A percentile compares a stretch with the other conserved stretches of the same genome.
These are phyloP conservation scores for Apistogramma diplotaenia DNA, from an alignment of 2,113 vertebrate species.

Conservation along the genomic window DNA sequence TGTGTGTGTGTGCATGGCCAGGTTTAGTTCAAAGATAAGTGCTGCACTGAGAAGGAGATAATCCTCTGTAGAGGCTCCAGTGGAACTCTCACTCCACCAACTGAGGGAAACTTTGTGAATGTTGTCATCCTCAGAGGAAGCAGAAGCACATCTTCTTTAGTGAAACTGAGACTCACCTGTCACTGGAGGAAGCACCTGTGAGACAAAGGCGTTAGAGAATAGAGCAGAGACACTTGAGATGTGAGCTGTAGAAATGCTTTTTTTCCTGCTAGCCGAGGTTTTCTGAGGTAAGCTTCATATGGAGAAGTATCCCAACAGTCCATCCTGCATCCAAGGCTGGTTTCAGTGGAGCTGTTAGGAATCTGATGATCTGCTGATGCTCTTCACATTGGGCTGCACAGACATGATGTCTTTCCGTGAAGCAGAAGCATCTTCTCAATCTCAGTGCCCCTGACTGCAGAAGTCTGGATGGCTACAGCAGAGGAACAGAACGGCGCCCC, in stretches of 20 bases:
- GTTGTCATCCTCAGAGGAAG: conserved; percentile 4
- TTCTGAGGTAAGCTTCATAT: neutral
- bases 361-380: neutral
- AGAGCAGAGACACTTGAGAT: conserved; percentile 35
- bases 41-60: conserved; percentile 25
- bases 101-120: conserved; percentile 37
- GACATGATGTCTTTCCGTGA: neutral
- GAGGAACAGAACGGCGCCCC: neutral
- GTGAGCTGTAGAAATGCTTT: conserved; percentile 19
- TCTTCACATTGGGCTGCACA: neutral
- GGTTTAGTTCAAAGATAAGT: conserved; percentile 41
- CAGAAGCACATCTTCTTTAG: conserved; percentile 7
- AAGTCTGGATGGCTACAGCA: neutral
- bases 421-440: no score
- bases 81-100: conserved; percentile 11
- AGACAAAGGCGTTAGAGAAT: conserved; percentile 46
- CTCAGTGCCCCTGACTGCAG: neutral
- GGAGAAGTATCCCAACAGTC: neutral
- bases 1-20: neutral
- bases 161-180: conserved; percentile 41
- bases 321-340: neutral
- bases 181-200: conserved; percentile 7
- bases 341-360: neutral
- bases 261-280: neutral
- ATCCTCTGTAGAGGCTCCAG: conserved; percentile 24